phyloP scores from a whole-genome alignment of 2,113 vertebrate genomes.

The Notechis scutatus region DNA sequence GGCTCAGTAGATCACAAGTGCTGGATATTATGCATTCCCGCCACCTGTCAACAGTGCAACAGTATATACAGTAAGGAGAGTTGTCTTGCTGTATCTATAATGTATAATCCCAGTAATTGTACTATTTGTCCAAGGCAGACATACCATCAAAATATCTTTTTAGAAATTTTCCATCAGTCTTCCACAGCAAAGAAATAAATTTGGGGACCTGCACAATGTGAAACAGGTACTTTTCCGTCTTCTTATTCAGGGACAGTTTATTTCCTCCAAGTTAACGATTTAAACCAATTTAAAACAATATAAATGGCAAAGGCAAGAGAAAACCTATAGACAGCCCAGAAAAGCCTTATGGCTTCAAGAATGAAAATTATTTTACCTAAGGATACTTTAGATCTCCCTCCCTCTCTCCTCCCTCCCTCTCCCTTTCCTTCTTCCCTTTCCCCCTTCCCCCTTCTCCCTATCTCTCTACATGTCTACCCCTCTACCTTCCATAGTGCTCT shows the following conservation, averaged over 20 bases:
- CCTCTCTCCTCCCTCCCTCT: not conserved
- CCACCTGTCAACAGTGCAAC: not conserved
- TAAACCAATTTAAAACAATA: not conserved
- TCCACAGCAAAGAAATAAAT: not conserved
- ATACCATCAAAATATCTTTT: not conserved
- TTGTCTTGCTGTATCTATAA: not conserved
- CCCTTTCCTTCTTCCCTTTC: not conserved
- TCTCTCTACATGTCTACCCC: not conserved
- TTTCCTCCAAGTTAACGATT: not conserved
- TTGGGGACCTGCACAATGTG: not conserved
- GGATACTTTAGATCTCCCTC: not conserved
- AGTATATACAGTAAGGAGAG: not conserved
- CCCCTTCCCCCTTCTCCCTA: not conserved
- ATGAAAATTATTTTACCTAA: not conserved
- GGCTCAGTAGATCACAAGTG: not conserved
- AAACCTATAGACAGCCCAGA: not conserved
- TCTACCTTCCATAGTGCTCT: not conserved
- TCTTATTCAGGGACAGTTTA: not conserved
- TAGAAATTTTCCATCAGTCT: not conserved
- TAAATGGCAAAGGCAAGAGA: not conserved
- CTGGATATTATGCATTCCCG: not conserved
- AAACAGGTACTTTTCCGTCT: not conserved
- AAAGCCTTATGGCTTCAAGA: not conserved
- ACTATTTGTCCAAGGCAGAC: not conserved
- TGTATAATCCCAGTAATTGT: not conserved